Evolutionary conservation across 1,140 invertebrate species (phyloP), one percentile per base, ranked within the genome.

Genomic region (Nebria ingens): DNA sequence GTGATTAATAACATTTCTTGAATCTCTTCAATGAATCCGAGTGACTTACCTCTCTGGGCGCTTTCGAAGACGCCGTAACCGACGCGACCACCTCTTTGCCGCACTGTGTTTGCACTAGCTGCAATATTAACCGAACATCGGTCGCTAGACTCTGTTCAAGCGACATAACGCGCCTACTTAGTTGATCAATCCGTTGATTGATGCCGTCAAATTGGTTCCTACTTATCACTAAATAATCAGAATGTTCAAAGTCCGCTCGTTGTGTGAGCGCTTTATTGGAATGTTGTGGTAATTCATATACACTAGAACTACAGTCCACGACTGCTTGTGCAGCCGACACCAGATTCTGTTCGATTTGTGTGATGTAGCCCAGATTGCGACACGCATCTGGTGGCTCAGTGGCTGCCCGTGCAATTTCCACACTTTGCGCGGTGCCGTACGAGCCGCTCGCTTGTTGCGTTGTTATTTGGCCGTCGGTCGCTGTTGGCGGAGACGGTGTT

Each of bases 41-140:
- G 34, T 55, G 45, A 17, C 61, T 61, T 52, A 58, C 62, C 61
- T 61, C 63, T 52, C 56, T 53, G 22, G 25, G 25, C n/a, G 25
- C 6, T 34, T 34, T 34, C 6, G 25, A 34, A 9, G 25, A 34
- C 25, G 25, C n/a, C 25, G 25, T 34, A 13, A 1, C n/a, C 6
- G 12, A 3, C 40, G 17, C 15, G 53, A 19, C 21, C 25, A 12
- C 11, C 20, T 34, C 25, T n/a, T 34, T 22, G 52, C 69, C 68
- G 19, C 72, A 64, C 38, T 71, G 75, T 51, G 77, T 76, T 62
- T 85, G 81, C 50, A 87, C 69, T 56, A 87, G 65, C 21, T 75
- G 74, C 61, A 86, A 65, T 52, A 87, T 86, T 55, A 80, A 72
- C 59, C 79, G 75, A 55, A 86, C 79, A 59, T 87, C 84, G 1